Conservation (phyloP, 2,797 vertebrate species). For the Alfaro cultratus region DNA sequence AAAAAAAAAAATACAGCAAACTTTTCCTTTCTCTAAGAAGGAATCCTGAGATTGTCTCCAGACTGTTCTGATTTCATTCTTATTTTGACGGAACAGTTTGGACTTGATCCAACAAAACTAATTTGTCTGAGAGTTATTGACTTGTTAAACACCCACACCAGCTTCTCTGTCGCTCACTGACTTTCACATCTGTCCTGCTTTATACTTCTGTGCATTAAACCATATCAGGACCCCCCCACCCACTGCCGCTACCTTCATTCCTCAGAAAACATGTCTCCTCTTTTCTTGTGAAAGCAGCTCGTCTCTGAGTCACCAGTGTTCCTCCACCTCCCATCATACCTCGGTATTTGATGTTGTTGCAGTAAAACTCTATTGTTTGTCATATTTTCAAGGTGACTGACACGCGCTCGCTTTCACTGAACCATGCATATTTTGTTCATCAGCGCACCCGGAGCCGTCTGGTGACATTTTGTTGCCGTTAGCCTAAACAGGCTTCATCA, state of each 20-base stretch:
- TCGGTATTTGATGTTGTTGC: slow-evolving; percentile 33
- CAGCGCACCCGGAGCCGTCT: slow-evolving; percentile 58
- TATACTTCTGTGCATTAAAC: neutral
- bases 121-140: neutral
- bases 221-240: neutral
- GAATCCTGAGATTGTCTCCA: neutral
- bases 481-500: slow-evolving; percentile 75
- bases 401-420: slow-evolving; percentile 35
- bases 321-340: slow-evolving; percentile 43
- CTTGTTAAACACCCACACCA: neutral
- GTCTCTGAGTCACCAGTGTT: slow-evolving; percentile 43
- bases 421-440: slow-evolving; percentile 74
- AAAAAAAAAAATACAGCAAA: neutral
- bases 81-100: neutral
- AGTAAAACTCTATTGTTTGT: slow-evolving; percentile 32
- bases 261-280: slow-evolving; percentile 19
- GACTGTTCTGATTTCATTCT: neutral
- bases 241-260: neutral
- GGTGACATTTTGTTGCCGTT: slow-evolving; percentile 71
- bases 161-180: neutral
- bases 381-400: slow-evolving; percentile 70
- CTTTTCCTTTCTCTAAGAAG: neutral
- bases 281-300: slow-evolving; percentile 29
- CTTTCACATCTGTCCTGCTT: slow-evolving; percentile 1
- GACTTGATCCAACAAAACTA: neutral